Base-by-base conservation (phyloP, 2,888 invertebrate genomes). In the Caenorhabditis sp. region DNA sequence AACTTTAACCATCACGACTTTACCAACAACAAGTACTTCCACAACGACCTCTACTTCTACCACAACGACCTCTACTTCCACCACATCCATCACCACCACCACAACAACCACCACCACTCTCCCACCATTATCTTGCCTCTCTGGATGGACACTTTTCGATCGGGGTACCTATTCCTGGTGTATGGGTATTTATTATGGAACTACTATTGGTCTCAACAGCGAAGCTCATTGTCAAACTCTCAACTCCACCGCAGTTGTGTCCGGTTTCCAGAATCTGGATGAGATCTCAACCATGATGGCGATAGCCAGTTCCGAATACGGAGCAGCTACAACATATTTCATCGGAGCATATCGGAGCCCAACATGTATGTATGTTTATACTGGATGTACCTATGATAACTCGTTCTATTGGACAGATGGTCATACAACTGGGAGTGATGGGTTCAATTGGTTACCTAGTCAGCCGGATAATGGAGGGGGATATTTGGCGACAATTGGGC, bases 381-480 rank as follows among this genome's bases (percentile, higher is more conserved):
- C 62, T 0, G 12, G 12, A 7, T 50, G 60, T 5, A 59, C 21
- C 10, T 50, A 27, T 17, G 26, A 12, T 5, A 50, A 20, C 1
- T 20, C 36, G 0, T 67, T 67, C 38, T 4, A 27, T 4, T 67
- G 67, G 67, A 67, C 54, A 17, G 67, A 67, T 49, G 61, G 62
- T n/a, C 12, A 21, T 27, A 67, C 67, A 20, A 58, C 25, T 5
- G 67, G 67, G 23, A 53, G 58, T 21, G 61, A 31, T 8, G 62
- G 58, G 10, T n/a, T 69, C 52, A 26, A 52, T 10, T 62, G 36
- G 21, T 52, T 52, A 25, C 26, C 57, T 12, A 26, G 27, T 1
- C 67, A 67, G 12, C 67, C 67, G 31, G 62, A 67, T 50, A 63
- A 63, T 31, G 17, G 43, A 31, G 31, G 10, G 4, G 31, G 31